Percentiles rank a stretch among this genome's conserved stretches.
Conservation (phyloP, 2,113 vertebrate genomes). For the Brachyhypopomus occidentalis region DNA sequence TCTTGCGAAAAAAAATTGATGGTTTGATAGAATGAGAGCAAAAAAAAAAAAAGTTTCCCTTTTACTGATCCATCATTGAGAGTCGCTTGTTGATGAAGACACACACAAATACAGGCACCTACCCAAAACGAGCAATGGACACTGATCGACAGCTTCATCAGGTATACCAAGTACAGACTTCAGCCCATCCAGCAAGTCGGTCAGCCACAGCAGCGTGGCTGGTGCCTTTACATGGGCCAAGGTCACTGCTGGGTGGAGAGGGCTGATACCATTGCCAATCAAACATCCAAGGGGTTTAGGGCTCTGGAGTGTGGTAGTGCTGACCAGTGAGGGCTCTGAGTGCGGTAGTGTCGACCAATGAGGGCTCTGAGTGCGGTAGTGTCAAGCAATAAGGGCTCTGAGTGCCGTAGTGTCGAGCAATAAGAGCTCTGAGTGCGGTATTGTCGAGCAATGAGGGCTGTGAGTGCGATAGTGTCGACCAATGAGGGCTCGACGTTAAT, state of each 20-base stretch:
- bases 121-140: not conserved
- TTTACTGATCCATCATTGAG: not conserved
- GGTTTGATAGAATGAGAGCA: conserved; percentile 15
- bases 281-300: not conserved
- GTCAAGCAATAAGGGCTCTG: too few relatives aligned
- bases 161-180: too few relatives aligned
- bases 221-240: too few relatives aligned
- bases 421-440: not conserved
- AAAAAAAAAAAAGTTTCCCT: not conserved
- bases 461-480: not conserved
- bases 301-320: not conserved
- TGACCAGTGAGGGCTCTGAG: not conserved
- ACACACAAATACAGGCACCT: not conserved
- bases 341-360: too few relatives aligned
- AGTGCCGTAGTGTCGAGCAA: not conserved
- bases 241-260: too few relatives aligned
- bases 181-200: too few relatives aligned
- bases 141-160: not conserved
- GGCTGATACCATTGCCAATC: not conserved
- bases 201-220: too few relatives aligned
- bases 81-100: not conserved
- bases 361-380: not conserved
- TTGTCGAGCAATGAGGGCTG: too few relatives aligned
- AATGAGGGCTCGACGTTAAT: not conserved
- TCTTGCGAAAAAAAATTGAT: conserved; percentile 7